Evolutionary conservation across 2,888 invertebrate species (phyloP), one percentile per base, ranked within the genome.

Genomic region (Dolichomitus sp.): DNA sequence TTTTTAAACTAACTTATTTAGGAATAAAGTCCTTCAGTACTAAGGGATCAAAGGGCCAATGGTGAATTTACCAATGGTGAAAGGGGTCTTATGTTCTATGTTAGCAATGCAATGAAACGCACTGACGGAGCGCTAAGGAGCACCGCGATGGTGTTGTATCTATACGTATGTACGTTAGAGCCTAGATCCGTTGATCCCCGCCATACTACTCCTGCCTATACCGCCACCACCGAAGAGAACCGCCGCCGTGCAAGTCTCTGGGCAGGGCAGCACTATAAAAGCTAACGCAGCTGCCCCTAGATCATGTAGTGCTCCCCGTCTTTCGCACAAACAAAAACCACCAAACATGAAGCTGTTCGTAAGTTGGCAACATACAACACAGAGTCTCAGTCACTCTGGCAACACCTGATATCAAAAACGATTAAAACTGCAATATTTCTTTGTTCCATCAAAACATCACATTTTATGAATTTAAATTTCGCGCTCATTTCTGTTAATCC

Each of bases 221-320:
- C 70, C 74, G 73, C 74, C 81, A 70, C 81, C 83, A 73, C 77
- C 74, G 30, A 63, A 48, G 45, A 27, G 17, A 75, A 63, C 78
- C 61, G 57, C 57, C 69, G 33, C 42, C 66, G 65, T 69, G 50
- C 63, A 73, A 42, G 78, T 57, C 73, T 72, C 89, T 84, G 90
- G 93, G 92, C 92, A 90, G 91, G 91, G 90, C 90, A 88, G 88
- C 86, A 86, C 91, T 93, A 93, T 93, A 93, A 93, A 93, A 93
- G 93, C 93, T 90, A 91, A 91, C 91, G 86, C 86, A 90, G 88
- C 88, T 87, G 91, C 89, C 90, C 92, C 92, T 91, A 85, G 75
- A 88, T 88, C 88, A 91, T 88, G 90, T 92, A 93, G 93, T 93
- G 90, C 90, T 89, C 87, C 89, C 90, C 86, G 91, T 88, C 90